Conservation (phyloP, 2,113 vertebrate genomes). For the Blennius ocellaris region DNA sequence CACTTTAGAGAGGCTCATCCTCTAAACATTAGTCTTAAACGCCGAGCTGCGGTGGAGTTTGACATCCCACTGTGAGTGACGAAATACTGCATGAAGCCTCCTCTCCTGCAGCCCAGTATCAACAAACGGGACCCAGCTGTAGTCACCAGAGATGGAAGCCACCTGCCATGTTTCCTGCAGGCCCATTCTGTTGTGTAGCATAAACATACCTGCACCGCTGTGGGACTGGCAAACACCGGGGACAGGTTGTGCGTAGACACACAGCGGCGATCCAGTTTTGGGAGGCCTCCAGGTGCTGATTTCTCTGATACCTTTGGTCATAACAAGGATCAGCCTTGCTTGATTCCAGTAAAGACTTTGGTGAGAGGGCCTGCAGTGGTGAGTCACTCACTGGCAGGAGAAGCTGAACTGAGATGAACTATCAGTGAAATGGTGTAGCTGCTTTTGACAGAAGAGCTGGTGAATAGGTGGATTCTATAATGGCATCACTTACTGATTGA, state of each 20-base stretch:
- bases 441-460: slow-evolving; percentile 9
- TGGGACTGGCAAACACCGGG: slow-evolving; percentile 21
- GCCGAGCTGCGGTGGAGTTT: no score
- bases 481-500: no score
- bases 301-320: slow-evolving; percentile 33
- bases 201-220: slow-evolving; percentile 68
- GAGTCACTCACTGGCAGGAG: slow-evolving; percentile 64
- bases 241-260: slow-evolving; percentile 19
- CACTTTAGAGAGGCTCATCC: no score
- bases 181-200: slow-evolving; percentile 52
- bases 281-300: slow-evolving; percentile 42
- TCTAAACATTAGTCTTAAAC: no score
- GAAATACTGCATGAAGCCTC: slow-evolving; percentile 7
- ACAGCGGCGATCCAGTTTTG: slow-evolving; percentile 24
- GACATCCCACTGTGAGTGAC: not conserved
- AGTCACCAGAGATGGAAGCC: slow-evolving; percentile 51
- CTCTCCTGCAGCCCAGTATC: slow-evolving; percentile 37
- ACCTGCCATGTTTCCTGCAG: slow-evolving; percentile 71
- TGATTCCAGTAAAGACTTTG: slow-evolving; percentile 57
- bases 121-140: slow-evolving; percentile 57
- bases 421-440: slow-evolving; percentile 13
- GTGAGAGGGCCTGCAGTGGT: slow-evolving; percentile 24
- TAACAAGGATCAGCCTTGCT: slow-evolving; percentile 31
- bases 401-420: slow-evolving; percentile 7
- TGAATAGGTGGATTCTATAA: not conserved